Evolutionary conservation across 2,113 vertebrate species (phyloP).

Genomic region (Cyanistes caeruleus): DNA sequence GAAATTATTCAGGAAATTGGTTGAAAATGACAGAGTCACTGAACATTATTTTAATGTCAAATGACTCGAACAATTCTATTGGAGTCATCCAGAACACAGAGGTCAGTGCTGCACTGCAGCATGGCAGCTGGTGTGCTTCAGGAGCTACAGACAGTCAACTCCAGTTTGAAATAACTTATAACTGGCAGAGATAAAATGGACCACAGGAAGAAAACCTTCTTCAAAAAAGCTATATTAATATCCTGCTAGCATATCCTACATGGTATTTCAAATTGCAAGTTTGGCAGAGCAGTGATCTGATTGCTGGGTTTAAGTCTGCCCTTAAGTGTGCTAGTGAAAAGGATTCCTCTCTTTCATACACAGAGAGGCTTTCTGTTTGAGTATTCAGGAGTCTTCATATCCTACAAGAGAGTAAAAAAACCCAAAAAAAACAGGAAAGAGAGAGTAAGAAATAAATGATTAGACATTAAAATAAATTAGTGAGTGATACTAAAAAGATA

Average conservation of each 20-base stretch:
- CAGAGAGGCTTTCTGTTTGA: neutral
- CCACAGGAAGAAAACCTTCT: neutral
- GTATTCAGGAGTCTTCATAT: neutral
- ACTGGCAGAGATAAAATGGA: neutral
- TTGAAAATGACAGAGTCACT: slow-evolving; percentile 72
- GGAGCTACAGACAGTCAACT: neutral
- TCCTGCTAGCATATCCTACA: neutral
- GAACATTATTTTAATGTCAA: slow-evolving; percentile 77
- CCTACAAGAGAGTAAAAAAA: neutral
- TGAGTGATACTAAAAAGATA: neutral
- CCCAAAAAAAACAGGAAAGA: too few species aligned
- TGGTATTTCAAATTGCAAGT: neutral
- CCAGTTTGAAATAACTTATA: neutral
- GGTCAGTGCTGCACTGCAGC: slow-evolving; percentile 15
- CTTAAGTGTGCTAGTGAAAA: neutral
- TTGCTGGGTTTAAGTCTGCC: neutral
- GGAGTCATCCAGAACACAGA: slow-evolving; percentile 69
- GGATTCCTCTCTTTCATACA: neutral
- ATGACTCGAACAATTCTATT: slow-evolving; percentile 55
- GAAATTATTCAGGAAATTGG: slow-evolving; percentile 81
- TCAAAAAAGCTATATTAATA: neutral
- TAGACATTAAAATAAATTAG: neutral
- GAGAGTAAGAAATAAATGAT: neutral
- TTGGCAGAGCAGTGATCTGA: neutral
- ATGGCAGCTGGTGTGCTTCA: neutral